phyloP scores from a whole-genome alignment of 2,113 vertebrate species.

The Recurvirostra avosetta region DNA sequence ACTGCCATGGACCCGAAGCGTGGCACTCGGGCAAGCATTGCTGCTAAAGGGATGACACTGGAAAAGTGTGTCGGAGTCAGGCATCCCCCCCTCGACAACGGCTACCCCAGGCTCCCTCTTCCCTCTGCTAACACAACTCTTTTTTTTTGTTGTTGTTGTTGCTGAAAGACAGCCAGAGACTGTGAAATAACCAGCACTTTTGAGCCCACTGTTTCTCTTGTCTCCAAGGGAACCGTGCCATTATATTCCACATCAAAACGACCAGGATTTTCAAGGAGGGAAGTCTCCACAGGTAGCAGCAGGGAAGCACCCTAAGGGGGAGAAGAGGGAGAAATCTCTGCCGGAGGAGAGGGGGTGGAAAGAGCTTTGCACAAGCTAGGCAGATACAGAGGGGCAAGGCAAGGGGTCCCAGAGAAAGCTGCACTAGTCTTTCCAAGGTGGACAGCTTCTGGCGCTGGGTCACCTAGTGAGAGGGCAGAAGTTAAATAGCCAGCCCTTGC shows the following conservation, averaged over 20 bases:
- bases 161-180: neutral
- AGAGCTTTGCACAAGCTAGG: neutral
- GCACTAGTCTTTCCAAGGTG: neutral
- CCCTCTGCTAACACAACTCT: neutral
- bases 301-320: neutral
- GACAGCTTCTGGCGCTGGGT: neutral
- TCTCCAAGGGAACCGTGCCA: slow-evolving; percentile 33
- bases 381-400: neutral
- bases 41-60: neutral
- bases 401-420: neutral
- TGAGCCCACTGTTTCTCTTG: neutral
- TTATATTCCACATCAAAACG: neutral
- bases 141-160: neutral
- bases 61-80: neutral
- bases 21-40: neutral
- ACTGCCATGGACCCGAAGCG: rapidly evolving
- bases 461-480: neutral
- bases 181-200: neutral
- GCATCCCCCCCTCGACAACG: rapidly evolving
- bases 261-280: neutral
- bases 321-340: neutral
- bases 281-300: neutral
- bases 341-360: neutral
- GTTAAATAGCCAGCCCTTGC: neutral
- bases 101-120: neutral